Conservation (phyloP, 1,140 invertebrate genomes). For the Drosophila tsacasi region DNA sequence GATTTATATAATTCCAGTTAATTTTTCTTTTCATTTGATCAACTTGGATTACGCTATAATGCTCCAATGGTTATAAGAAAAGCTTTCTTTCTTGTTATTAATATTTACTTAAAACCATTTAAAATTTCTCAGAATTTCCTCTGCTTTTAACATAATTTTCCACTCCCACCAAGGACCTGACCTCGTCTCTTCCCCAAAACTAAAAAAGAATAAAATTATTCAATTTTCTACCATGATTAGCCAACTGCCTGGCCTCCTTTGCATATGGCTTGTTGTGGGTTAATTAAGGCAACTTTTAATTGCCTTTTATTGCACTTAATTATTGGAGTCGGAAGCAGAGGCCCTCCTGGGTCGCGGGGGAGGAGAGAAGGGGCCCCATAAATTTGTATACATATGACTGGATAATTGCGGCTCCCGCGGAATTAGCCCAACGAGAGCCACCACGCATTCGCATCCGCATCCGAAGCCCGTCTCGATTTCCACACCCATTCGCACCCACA, state of each 20-base stretch:
- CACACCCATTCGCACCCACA: conserved; percentile 48
- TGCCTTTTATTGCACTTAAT: conserved; percentile 56
- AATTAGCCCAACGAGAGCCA: conserved; percentile 45
- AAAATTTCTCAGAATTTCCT: neutral
- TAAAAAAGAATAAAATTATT: conserved; percentile 4
- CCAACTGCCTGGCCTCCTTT: conserved; percentile 26
- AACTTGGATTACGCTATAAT: too few relatives aligned
- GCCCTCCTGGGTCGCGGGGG: conserved; percentile 3
- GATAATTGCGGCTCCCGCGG: conserved; percentile 35
- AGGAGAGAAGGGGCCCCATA: conserved; percentile 1
- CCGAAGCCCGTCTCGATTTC: conserved; percentile 10
- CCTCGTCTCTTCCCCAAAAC: neutral
- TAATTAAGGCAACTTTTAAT: conserved; percentile 42
- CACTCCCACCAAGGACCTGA: conserved; percentile 3
- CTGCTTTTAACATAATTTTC: neutral
- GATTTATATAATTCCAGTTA: too few relatives aligned
- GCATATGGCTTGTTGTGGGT: conserved; percentile 36
- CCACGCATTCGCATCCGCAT: conserved; percentile 29
- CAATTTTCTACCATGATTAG: conserved; percentile 27
- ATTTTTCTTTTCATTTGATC: too few relatives aligned
- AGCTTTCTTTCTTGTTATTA: too few relatives aligned
- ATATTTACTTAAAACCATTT: too few relatives aligned
- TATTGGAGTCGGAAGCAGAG: conserved; percentile 23
- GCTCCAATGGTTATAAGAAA: too few relatives aligned
- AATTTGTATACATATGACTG: conserved; percentile 45